A percentile compares a stretch with the other conserved stretches of the same genome.
phyloP scores from a whole-genome alignment of 30 jellyfish, hydroid and myxozoan species.

The Hydra vulgaris region DNA sequence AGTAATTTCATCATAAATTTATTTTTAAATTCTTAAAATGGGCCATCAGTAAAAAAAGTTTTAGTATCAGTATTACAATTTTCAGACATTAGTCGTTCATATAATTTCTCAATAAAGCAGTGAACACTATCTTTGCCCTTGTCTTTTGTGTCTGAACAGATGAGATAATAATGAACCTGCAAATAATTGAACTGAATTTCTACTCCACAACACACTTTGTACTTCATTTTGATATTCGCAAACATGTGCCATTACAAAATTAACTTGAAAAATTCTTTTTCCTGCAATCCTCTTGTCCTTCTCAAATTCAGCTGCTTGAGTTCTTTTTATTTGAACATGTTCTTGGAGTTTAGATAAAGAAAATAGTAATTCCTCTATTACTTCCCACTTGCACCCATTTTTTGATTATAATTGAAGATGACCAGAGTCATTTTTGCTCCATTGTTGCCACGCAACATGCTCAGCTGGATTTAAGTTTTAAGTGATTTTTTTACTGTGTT shows the following conservation, averaged over 20 bases:
- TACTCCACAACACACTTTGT: slow-evolving; percentile 28
- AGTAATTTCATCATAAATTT: slow-evolving; percentile 11
- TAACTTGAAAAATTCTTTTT: slow-evolving; percentile 29
- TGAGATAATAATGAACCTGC: slow-evolving; percentile 10
- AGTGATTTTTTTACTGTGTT: neutral
- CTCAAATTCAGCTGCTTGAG: slow-evolving; percentile 31
- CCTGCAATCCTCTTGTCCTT: slow-evolving; percentile 29
- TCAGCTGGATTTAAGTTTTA: neutral
- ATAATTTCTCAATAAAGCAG: neutral
- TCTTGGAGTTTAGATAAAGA: slow-evolving; percentile 1
- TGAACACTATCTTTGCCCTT: neutral
- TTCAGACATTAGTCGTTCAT: neutral
- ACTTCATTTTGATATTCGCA: slow-evolving; percentile 41
- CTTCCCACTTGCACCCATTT: slow-evolving; percentile 21
- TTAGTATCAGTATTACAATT: neutral
- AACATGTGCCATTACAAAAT: slow-evolving; percentile 32
- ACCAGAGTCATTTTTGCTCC: slow-evolving; percentile 4
- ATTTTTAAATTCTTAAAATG: slow-evolving; percentile 37
- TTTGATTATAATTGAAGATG: slow-evolving; percentile 1
- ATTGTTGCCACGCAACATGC: neutral
- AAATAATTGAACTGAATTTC: slow-evolving; percentile 16
- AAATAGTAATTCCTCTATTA: slow-evolving; percentile 1
- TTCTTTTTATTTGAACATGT: slow-evolving; percentile 27
- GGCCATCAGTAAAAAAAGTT: slow-evolving; percentile 43
- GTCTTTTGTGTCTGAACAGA: slow-evolving; percentile 32